Conservation (phyloP, 1,140 invertebrate genomes). For the Cherax quadricarinatus region DNA sequence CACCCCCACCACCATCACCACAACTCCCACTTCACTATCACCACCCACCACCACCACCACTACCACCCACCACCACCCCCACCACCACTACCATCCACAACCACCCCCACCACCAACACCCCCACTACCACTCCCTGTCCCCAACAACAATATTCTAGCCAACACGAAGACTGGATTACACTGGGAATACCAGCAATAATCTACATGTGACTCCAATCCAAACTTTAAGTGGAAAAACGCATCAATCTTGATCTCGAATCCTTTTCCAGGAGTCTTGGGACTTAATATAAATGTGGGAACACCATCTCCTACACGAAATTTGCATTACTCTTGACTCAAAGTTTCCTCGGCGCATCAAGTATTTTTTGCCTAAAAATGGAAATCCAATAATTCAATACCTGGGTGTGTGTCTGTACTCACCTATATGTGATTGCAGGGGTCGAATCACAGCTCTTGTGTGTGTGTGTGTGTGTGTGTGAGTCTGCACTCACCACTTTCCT, state of each 20-base stretch:
- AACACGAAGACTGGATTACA: not conserved
- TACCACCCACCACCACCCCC: too few species aligned
- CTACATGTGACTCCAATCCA: not conserved
- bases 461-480: too few species aligned
- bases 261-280: not conserved
- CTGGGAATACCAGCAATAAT: not conserved
- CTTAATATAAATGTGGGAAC: not conserved
- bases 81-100: too few species aligned
- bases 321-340: not conserved
- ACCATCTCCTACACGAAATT: constrained; percentile 3
- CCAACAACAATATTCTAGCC: too few species aligned
- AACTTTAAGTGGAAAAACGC: not conserved
- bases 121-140: too few species aligned
- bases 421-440: too few species aligned
- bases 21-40: too few species aligned
- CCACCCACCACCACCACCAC: too few species aligned
- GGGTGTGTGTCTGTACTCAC: not conserved
- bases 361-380: not conserved
- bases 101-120: too few species aligned
- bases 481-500: too few species aligned
- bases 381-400: not conserved
- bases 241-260: not conserved
- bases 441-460: too few species aligned
- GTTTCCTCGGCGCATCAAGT: not conserved
- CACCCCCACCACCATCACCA: too few species aligned